phyloP scores from a whole-genome alignment of 2,797 vertebrate species.

The Cirrhinus molitorella region DNA sequence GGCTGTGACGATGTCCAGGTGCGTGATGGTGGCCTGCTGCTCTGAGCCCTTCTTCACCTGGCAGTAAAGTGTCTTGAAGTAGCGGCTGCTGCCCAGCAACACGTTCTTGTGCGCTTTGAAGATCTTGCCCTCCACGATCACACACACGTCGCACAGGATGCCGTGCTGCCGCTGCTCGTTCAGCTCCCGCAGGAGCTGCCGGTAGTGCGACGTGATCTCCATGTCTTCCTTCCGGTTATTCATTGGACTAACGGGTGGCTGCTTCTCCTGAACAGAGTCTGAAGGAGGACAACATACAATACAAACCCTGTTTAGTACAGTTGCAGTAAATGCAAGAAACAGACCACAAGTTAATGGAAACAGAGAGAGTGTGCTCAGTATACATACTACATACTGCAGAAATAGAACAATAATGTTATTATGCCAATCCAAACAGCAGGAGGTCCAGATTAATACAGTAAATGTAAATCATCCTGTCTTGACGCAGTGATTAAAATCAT shows the following conservation, averaged over 20 bases:
- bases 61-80: slow-evolving; percentile 98
- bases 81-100: slow-evolving; percentile 94
- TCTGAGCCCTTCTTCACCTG: slow-evolving; percentile 87
- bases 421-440: not conserved
- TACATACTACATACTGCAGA: not conserved
- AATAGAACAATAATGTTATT: not conserved
- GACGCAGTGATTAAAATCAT: not conserved
- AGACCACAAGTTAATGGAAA: not conserved
- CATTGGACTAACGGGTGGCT: slow-evolving; percentile 87
- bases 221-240: slow-evolving; percentile 98
- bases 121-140: slow-evolving; percentile 96
- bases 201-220: slow-evolving; percentile 98
- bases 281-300: slow-evolving; percentile 40
- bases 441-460: not conserved
- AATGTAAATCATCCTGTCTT: not conserved
- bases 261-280: slow-evolving; percentile 80
- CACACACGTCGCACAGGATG: slow-evolving; percentile 94
- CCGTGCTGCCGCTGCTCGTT: slow-evolving; percentile 97
- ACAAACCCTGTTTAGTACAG: slow-evolving; percentile 12
- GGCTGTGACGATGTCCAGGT: slow-evolving; percentile 96
- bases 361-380: not conserved
- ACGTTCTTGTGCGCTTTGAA: slow-evolving; percentile 98
- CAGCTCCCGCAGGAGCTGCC: slow-evolving; percentile 94
- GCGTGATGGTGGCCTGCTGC: slow-evolving; percentile 93
- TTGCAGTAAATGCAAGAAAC: not conserved